Evolutionary conservation across 1,140 invertebrate genomes (phyloP), one percentile per base, ranked within the genome.

Genomic region (Drosophila dunni): DNA sequence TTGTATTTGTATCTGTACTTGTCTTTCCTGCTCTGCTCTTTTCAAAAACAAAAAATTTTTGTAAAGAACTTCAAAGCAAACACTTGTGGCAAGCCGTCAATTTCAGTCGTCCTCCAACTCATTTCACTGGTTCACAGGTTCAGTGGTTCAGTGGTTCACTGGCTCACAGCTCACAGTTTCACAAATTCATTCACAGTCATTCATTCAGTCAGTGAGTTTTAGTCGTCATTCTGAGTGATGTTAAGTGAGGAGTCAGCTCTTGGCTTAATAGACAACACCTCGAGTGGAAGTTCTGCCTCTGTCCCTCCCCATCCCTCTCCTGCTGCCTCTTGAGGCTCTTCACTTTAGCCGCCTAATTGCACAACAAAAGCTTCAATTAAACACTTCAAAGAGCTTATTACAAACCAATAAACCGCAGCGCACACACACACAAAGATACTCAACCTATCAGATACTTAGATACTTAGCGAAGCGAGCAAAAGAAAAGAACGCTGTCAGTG

Each of bases 371-470:
- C 83, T 88, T 88, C 83, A 88, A 88, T 88, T 88, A 88, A 88
- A 88, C 83, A 88, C 83, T 89, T 88, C 83, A 88, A 88, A 88
- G 84, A 89, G 83, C 83, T 88, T 88, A 88, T 88, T 88, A 88
- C 83, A 89, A 86, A 86, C 83, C 83, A 86, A 86, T 88, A 88
- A 86, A 86, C 83, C 83, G 73, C 83, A 86, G 62, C 72, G 66
- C 74, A 78, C 57, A 60, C 51, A 81, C 46, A 74, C 20, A 45
- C 36, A 81, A 53, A 77, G 66, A 81, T 44, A 51, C 34, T 53
- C 45, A 71, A 45, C 34, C 70, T 57, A 54, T 46, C 58, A 75
- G 66, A 66, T 56, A 62, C 60, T 11, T 45, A 62, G 53, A 57
- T 53, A 33, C 57, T 45, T 36, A 68, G 20, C 68, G 60, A 69